These are phyloP conservation scores for Drosophila lacicola DNA, from an alignment of 2,888 invertebrate species.

Conservation along the genomic window DNA sequence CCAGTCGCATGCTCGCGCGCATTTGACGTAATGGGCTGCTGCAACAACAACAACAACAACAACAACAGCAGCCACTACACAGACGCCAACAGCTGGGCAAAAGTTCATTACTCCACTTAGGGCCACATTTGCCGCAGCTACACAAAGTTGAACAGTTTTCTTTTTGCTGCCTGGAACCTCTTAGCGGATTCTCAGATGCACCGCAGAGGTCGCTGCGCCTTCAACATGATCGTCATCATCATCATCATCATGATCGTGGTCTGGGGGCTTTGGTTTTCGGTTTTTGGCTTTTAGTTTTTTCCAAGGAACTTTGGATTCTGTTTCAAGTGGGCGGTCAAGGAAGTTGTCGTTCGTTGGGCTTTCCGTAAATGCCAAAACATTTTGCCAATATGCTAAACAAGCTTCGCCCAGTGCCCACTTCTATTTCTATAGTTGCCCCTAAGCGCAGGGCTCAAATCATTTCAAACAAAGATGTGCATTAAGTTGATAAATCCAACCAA, in stretches of 20 bases:
- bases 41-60: conserved; percentile 37
- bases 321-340: conserved; percentile 78
- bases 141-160: conserved; percentile 64
- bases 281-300: conserved; percentile 21
- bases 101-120: conserved; percentile 80
- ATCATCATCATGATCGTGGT: conserved; percentile 28
- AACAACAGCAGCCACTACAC: conserved; percentile 18
- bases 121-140: conserved; percentile 58
- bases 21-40: conserved; percentile 75
- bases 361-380: conserved; percentile 57
- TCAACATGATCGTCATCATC: conserved; percentile 28
- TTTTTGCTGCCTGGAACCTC: conserved; percentile 22
- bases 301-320: conserved; percentile 49
- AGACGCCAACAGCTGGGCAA: conserved; percentile 51
- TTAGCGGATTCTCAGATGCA: conserved; percentile 46
- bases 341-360: conserved; percentile 58
- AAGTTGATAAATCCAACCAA: conserved; percentile 55
- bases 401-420: conserved; percentile 57
- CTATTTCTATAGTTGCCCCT: conserved; percentile 74
- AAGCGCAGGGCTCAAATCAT: conserved; percentile 64
- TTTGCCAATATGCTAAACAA: conserved; percentile 76
- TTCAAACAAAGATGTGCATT: conserved; percentile 75
- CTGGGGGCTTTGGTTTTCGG: conserved; percentile 18
- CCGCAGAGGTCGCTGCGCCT: conserved; percentile 66
- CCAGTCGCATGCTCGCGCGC: conserved; percentile 61